A percentile compares a stretch with the other conserved stretches of the same genome.
Evolutionary conservation across 2,113 vertebrate genomes (phyloP).

Genomic region (Dicentrarchus labrax): DNA sequence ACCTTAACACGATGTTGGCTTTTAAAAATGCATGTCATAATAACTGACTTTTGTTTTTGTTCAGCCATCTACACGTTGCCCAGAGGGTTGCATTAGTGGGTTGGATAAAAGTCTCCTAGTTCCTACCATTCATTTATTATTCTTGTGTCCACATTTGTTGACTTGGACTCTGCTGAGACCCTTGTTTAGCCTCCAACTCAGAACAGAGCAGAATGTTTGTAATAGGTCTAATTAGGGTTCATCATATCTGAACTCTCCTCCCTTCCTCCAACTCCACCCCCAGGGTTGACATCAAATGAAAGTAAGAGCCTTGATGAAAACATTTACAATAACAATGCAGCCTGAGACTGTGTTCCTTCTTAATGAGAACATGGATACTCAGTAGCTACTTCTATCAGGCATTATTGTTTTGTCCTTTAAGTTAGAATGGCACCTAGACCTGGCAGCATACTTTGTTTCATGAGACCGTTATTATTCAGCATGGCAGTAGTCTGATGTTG

Average conservation of each 20-base stretch:
- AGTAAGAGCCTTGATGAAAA: slow-evolving; percentile 7
- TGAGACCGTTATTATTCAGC: slow-evolving; percentile 1
- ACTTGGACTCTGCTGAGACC: not conserved
- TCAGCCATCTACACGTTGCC: slow-evolving; percentile 11
- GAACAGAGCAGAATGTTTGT: slow-evolving; percentile 27
- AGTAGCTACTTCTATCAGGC: not conserved
- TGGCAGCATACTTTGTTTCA: not conserved
- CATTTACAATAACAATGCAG: not conserved
- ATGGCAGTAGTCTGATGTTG: not conserved
- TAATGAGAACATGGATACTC: no score
- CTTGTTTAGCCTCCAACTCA: slow-evolving; percentile 24
- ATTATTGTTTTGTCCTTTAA: not conserved
- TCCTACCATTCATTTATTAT: not conserved
- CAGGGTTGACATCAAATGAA: slow-evolving; percentile 16
- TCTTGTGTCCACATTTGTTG: not conserved
- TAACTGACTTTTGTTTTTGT: slow-evolving; percentile 17
- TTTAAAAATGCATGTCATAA: not conserved
- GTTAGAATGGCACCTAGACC: not conserved
- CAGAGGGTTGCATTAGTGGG: slow-evolving; percentile 46
- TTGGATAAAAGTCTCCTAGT: slow-evolving; percentile 4
- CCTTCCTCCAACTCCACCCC: slow-evolving; percentile 21
- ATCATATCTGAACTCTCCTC: slow-evolving; percentile 25
- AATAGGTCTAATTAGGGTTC: slow-evolving; percentile 51
- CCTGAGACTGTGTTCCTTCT: not conserved
- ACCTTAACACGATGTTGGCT: not conserved